Evolutionary conservation across 2,888 invertebrate genomes (phyloP).

Genomic region (Brachypalpus laphriformis): DNA sequence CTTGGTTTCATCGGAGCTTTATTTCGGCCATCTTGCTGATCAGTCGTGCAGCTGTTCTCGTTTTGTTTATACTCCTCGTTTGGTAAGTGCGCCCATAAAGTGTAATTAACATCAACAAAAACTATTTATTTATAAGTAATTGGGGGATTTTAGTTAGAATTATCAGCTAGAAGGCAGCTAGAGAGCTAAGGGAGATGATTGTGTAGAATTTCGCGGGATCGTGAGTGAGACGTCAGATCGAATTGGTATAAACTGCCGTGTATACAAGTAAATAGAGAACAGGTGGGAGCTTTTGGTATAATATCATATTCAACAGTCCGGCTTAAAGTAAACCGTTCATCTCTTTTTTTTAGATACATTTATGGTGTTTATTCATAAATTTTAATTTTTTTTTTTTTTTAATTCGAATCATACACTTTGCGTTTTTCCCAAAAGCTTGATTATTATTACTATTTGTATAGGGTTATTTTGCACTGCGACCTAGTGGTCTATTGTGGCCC

Average conservation of each 20-base stretch:
- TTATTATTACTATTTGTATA: too few species aligned
- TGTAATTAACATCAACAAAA: neutral
- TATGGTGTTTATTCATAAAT: too few species aligned
- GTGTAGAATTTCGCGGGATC: neutral
- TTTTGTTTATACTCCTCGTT: slow-evolving; percentile 52
- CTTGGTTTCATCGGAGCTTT: slow-evolving; percentile 19
- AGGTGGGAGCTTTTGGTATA: neutral
- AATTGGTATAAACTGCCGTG: neutral
- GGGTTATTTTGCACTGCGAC: too few species aligned
- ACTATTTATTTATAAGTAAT: neutral
- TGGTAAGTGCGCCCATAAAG: neutral
- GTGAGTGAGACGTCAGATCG: neutral
- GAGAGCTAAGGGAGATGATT: neutral
- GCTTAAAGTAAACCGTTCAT: neutral
- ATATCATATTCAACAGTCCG: neutral
- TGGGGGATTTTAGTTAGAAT: too few species aligned
- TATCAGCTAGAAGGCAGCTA: neutral
- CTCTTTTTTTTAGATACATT: too few species aligned
- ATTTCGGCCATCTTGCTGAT: slow-evolving; percentile 23
- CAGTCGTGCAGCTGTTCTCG: slow-evolving; percentile 34
- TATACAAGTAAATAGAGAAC: neutral
- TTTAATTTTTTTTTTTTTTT: too few species aligned
- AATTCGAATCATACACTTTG: too few species aligned
- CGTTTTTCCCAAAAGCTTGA: too few species aligned
- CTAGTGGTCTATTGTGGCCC: too few species aligned